These are phyloP conservation scores for Agonopterix alstromeriana DNA, from an alignment of 2,888 invertebrate species.

Conservation along the genomic window DNA sequence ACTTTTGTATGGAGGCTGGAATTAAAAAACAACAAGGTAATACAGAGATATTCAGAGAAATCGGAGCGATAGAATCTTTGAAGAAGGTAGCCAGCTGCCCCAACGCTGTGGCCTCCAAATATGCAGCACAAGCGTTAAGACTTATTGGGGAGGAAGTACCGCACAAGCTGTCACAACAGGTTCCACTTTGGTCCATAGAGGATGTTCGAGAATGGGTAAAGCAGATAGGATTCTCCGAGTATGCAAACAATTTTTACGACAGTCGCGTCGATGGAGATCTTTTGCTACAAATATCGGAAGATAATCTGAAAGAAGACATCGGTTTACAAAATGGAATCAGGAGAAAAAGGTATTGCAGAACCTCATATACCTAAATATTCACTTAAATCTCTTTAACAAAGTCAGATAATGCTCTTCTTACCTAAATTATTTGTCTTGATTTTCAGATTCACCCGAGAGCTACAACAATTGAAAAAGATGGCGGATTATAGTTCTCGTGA, in stretches of 20 bases:
- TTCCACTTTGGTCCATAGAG: slow-evolving; percentile 97
- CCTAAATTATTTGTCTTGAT: not conserved
- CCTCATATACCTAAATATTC: not conserved
- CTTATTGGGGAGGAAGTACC: slow-evolving; percentile 98
- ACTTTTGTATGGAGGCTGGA: slow-evolving; percentile 99
- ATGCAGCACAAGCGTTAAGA: slow-evolving; percentile 93
- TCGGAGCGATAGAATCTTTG: slow-evolving; percentile 95
- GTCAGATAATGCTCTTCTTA: not conserved
- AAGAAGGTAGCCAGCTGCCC: slow-evolving; percentile 98
- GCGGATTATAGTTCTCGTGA: slow-evolving; percentile 98
- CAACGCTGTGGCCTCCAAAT: slow-evolving; percentile 97
- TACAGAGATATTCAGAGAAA: slow-evolving; percentile 93
- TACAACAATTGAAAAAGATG: slow-evolving; percentile 95
- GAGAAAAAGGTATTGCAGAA: slow-evolving; percentile 81
- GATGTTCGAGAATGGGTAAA: slow-evolving; percentile 99
- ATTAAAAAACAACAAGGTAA: slow-evolving; percentile 96
- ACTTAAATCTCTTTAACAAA: not conserved
- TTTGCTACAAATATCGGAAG: slow-evolving; percentile 92
- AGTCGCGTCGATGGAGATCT: slow-evolving; percentile 98
- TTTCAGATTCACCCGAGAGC: slow-evolving; percentile 91
- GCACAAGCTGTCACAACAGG: slow-evolving; percentile 98
- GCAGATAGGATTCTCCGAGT: slow-evolving; percentile 95
- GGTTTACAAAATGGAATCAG: slow-evolving; percentile 95
- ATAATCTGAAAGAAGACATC: slow-evolving; percentile 94
- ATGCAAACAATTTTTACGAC: slow-evolving; percentile 88